Evolutionary conservation across 2,888 invertebrate species (phyloP).

Genomic region (Vandiemenella viatica): DNA sequence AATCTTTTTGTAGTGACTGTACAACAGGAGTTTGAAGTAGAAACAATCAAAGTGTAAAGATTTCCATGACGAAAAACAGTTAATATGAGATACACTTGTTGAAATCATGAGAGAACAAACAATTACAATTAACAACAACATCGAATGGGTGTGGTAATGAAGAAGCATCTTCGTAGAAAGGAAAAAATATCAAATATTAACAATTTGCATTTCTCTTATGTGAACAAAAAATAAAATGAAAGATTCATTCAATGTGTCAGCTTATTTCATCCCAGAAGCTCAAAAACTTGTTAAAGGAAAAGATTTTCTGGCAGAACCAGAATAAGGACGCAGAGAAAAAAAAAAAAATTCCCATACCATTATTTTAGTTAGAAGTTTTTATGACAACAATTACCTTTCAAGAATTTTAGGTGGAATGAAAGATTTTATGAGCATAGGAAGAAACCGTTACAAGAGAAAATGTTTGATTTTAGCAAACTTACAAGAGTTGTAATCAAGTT

Average conservation of each 20-base stretch:
- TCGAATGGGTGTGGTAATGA: too few relatives aligned
- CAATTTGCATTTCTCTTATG: neutral
- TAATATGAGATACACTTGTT: neutral
- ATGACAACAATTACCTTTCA: slow-evolving; percentile 3
- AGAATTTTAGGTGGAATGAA: neutral
- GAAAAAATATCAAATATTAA: neutral
- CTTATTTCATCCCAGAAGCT: too few relatives aligned
- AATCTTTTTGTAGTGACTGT: too few relatives aligned
- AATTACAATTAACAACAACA: neutral
- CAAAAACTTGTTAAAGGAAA: neutral
- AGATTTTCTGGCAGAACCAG: neutral
- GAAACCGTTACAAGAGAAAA: slow-evolving; percentile 1
- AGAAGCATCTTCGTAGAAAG: too few relatives aligned
- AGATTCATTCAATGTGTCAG: neutral
- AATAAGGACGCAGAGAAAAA: neutral
- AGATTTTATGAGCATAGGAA: neutral
- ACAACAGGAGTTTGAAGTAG: neutral
- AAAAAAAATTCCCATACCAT: neutral
- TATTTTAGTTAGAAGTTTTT: slow-evolving; percentile 1
- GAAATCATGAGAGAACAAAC: neutral
- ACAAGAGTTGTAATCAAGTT: neutral
- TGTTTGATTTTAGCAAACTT: neutral
- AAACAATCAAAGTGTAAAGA: neutral
- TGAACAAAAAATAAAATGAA: slow-evolving; percentile 1
- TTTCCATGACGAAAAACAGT: neutral